Evolutionary conservation across 2,113 vertebrate genomes (phyloP), one percentile per base, ranked within the genome.

Genomic region (Ptilorrhoa leucosticta): DNA sequence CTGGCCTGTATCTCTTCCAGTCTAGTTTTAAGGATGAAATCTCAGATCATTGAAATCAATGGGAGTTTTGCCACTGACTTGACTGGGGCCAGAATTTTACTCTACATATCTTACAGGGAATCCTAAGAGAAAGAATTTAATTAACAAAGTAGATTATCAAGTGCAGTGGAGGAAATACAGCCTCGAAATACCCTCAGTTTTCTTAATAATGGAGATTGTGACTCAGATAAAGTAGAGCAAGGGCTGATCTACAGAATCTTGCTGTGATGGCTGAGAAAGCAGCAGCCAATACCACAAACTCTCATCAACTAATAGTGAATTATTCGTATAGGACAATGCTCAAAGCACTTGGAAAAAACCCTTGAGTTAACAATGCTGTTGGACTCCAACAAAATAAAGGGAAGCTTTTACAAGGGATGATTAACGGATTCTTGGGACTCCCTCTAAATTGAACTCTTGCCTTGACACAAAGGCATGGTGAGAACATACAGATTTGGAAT

Each of bases 1-100:
- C 26, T 92, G 92, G 75, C 79, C 64, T 71, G 37, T n/a, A 60
- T 35, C n/a, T 77, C 44, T 57, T 71, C 80, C n/a, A 56, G 83
- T 79, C 37, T 69, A 56, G 51, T 86, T 88, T 61, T 71, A 78
- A 0, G 11, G 40, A 86, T 64, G 44, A 87, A 56, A 56, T 35
- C 65, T 77, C 5, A 3, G 48, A 66, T 58, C 64, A 60, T 6
- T 68, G 64, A 93, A 92, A 90, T 81, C 68, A 78, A 69, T 13
- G 60, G 68, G 80, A 94, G 44, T 45, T 94, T 87, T 96, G 90
- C 90, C 83, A 93, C 53, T 37, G 24, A 63, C 28, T 88, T 88
- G 28, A 68, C 24, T 45, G 10, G 24, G 90, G 64, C 90, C 92
- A 90, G 76, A 71, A 75, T 90, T 94, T 93, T 81, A 85, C 65